Conservation (phyloP, 2,113 vertebrate genomes). For the Platycercus adscitus region DNA sequence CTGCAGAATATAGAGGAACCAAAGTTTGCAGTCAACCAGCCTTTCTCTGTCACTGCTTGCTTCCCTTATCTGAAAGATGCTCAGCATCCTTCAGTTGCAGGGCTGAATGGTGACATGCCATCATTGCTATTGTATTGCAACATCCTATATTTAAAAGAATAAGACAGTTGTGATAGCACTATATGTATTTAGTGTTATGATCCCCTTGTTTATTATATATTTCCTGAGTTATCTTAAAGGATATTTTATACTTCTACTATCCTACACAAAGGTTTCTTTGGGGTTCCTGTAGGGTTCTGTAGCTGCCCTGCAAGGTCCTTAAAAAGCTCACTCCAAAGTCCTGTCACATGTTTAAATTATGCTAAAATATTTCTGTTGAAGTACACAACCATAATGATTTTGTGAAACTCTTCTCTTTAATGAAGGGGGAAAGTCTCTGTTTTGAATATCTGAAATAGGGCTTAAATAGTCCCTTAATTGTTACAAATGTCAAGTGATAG, state of each 20-base stretch:
- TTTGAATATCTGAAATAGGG: neutral
- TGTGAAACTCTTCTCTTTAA: neutral
- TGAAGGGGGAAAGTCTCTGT: neutral
- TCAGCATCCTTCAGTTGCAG: slow-evolving; percentile 27
- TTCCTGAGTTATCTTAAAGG: neutral
- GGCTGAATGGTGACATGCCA: slow-evolving; percentile 52
- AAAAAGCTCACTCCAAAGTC: neutral
- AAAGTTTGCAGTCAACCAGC: slow-evolving; percentile 3
- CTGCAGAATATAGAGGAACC: neutral
- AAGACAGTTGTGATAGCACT: slow-evolving; percentile 27
- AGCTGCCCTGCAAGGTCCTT: neutral
- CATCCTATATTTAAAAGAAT: slow-evolving; percentile 60
- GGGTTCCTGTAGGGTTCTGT: neutral
- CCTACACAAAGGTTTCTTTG: neutral
- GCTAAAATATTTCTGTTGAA: neutral
- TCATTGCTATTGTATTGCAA: slow-evolving; percentile 52
- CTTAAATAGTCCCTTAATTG: neutral
- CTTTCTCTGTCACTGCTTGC: neutral
- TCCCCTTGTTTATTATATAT: neutral
- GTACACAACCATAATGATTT: neutral
- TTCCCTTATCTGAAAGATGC: slow-evolving; percentile 58
- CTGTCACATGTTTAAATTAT: neutral
- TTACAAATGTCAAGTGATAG: neutral
- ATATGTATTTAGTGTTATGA: neutral
- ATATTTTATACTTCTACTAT: neutral